Conservation (phyloP, 2,888 invertebrate genomes). For the Synanthedon myopaeformis region DNA sequence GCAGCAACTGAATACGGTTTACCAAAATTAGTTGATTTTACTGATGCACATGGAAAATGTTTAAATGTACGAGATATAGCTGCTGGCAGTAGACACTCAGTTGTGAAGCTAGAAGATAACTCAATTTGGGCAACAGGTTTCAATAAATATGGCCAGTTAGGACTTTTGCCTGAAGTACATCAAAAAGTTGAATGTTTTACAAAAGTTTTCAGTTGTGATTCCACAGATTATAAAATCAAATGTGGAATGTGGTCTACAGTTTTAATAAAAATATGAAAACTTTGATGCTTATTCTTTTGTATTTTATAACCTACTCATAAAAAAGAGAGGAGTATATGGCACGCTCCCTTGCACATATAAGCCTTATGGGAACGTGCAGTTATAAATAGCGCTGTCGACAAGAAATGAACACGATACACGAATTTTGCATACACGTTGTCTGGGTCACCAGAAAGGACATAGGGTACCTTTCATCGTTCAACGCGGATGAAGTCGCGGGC, state of each 20-base stretch:
- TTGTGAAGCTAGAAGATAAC: conserved; percentile 75
- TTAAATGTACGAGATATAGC: conserved; percentile 71
- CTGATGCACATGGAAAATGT: conserved; percentile 42
- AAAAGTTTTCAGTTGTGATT: conserved; percentile 26
- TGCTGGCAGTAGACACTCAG: conserved; percentile 84
- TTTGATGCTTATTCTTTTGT: no score
- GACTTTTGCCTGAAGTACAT: conserved; percentile 34
- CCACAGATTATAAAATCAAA: conserved; percentile 16
- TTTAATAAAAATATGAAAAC: conserved; percentile 10
- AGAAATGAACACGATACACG: no score
- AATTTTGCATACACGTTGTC: no score
- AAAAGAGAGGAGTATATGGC: no score
- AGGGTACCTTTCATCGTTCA: no score
- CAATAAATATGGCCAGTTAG: conserved; percentile 86
- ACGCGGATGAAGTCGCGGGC: no score
- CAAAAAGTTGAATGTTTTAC: conserved; percentile 33
- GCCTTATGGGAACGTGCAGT: no score
- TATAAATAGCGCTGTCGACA: no score
- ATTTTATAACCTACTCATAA: conserved; percentile 5
- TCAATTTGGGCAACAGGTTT: conserved; percentile 81
- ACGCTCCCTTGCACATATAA: no score
- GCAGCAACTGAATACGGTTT: conserved; percentile 16
- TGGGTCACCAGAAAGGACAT: no score
- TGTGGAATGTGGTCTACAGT: conserved; percentile 56
- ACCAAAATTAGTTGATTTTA: conserved; percentile 47